Evolutionary conservation across 2,888 invertebrate genomes (phyloP).

Genomic region (Vandiemenella viatica): DNA sequence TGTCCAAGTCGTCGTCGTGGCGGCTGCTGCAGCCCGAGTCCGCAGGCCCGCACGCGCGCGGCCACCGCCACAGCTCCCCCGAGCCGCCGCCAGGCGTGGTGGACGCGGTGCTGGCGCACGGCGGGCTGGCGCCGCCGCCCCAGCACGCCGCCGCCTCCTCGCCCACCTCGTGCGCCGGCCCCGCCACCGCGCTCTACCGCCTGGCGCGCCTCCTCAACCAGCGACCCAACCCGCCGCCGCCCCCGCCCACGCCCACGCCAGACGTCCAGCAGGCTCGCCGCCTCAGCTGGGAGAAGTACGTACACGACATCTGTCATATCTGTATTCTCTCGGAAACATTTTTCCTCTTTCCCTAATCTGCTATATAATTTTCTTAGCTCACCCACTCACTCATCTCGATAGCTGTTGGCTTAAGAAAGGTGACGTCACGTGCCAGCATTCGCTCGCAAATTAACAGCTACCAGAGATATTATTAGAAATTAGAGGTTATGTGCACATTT

Average conservation of each 20-base stretch:
- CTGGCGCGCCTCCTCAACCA: slow-evolving; percentile 41
- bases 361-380: too few relatives aligned
- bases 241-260: slow-evolving; percentile 1
- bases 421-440: too few relatives aligned
- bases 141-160: slow-evolving; percentile 36
- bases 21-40: background rate
- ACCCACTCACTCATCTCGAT: too few relatives aligned
- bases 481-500: too few relatives aligned
- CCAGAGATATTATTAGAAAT: too few relatives aligned
- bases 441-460: too few relatives aligned
- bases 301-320: too few relatives aligned
- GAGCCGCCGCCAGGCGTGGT: slow-evolving; percentile 11
- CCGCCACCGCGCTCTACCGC: slow-evolving; percentile 33
- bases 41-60: background rate
- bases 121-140: slow-evolving; percentile 24
- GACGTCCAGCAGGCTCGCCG: slow-evolving; percentile 36
- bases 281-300: slow-evolving; percentile 49
- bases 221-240: slow-evolving; percentile 30
- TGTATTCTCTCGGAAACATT: too few relatives aligned
- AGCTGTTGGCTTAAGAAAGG: too few relatives aligned
- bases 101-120: slow-evolving; percentile 11
- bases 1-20: background rate
- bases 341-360: too few relatives aligned
- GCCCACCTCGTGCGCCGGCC: slow-evolving; percentile 19
- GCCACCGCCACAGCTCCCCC: slow-evolving; percentile 11